Conservation (phyloP, 2,113 vertebrate species). For the Rissa tridactyla region DNA sequence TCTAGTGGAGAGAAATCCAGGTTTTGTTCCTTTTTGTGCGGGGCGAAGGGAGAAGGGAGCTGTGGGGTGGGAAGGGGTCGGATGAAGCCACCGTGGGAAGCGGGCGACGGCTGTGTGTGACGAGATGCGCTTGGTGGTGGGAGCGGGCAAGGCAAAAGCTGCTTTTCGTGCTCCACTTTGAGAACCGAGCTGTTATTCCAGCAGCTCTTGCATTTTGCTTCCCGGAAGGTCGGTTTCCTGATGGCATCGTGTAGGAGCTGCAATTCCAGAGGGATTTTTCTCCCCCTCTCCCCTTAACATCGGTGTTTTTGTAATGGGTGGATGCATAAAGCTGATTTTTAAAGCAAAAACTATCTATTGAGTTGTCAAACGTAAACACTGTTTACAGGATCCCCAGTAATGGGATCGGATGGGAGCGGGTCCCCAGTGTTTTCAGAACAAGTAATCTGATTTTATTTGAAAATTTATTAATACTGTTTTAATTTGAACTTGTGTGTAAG, state of each 20-base stretch:
- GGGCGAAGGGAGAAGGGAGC: background rate
- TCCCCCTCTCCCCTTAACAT: background rate
- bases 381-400: too few relatives aligned
- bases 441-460: background rate
- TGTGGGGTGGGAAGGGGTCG: background rate
- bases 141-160: background rate
- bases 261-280: background rate
- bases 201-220: background rate
- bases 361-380: rapidly evolving
- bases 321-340: rapidly evolving
- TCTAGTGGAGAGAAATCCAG: background rate
- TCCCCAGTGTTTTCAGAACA: background rate
- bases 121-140: background rate
- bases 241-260: rapidly evolving
- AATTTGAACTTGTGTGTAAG: rapidly evolving
- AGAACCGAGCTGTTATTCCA: background rate
- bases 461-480: rapidly evolving
- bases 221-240: background rate
- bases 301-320: rapidly evolving
- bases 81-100: background rate
- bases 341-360: rapidly evolving
- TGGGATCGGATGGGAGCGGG: background rate
- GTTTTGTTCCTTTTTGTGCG: background rate
- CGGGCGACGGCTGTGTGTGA: background rate
- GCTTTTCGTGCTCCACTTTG: background rate